phyloP scores from a whole-genome alignment of 2,888 invertebrate genomes.

The Tetropium fuscum region DNA sequence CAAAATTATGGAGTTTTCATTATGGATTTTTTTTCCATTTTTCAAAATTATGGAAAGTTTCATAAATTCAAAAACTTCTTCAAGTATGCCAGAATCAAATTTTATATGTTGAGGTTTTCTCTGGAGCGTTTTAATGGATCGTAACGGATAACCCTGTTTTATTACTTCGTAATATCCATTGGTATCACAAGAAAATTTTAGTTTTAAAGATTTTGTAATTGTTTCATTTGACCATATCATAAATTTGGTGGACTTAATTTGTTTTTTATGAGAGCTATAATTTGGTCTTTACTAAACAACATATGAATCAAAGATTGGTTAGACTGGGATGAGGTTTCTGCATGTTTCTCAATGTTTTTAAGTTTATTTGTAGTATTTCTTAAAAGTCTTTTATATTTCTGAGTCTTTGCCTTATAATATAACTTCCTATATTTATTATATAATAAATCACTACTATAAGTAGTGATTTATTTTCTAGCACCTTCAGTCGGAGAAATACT shows the following conservation, averaged over 20 bases:
- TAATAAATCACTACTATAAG: too few species aligned
- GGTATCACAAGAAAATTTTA: constrained; percentile 38
- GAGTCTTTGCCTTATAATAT: too few species aligned
- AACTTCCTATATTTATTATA: too few species aligned
- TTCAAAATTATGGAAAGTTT: too few species aligned
- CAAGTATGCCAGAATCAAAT: neutral
- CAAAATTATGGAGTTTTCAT: neutral
- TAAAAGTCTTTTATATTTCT: too few species aligned
- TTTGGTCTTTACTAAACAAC: constrained; percentile 8
- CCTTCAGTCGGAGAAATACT: too few species aligned
- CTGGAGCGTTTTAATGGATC: constrained; percentile 31
- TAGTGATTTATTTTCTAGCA: too few species aligned
- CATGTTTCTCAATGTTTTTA: too few species aligned
- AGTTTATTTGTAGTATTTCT: too few species aligned
- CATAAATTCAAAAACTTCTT: constrained; percentile 5
- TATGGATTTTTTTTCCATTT: too few species aligned
- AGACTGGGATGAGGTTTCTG: too few species aligned
- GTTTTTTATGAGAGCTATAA: constrained; percentile 17
- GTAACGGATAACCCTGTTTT: constrained; percentile 35
- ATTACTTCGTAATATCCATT: constrained; percentile 37
- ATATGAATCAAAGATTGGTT: too few species aligned
- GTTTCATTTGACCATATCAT: constrained; percentile 36
- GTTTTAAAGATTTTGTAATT: constrained; percentile 29
- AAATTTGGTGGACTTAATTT: constrained; percentile 22
- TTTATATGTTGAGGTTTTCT: neutral